These are phyloP conservation scores for Gnathonemus longibarbis DNA, from an alignment of 2,113 vertebrate species.

Conservation along the genomic window DNA sequence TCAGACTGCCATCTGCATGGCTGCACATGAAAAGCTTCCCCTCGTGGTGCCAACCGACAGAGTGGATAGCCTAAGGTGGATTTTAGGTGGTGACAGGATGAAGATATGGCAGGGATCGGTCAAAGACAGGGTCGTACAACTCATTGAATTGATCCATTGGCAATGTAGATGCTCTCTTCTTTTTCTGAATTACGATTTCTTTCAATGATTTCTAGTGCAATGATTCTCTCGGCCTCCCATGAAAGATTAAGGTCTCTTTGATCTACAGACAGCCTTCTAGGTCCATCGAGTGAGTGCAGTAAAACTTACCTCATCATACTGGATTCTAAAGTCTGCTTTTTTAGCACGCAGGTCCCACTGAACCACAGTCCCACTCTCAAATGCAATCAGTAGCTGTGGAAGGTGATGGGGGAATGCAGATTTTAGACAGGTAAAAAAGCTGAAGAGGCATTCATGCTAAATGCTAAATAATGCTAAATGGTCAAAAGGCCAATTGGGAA, in stretches of 20 bases:
- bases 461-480: neutral
- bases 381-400: conserved; percentile 84
- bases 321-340: conserved; percentile 88
- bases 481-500: neutral
- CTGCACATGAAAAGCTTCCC: conserved; percentile 98
- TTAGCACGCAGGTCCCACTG: conserved; percentile 91
- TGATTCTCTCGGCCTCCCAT: neutral
- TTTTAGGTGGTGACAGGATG: neutral
- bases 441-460: neutral
- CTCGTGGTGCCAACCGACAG: conserved; percentile 94
- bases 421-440: neutral
- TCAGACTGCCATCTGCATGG: conserved; percentile 95
- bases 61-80: conserved; percentile 82
- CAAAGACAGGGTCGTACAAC: neutral
- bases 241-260: neutral
- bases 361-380: conserved; percentile 91
- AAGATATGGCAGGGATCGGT: neutral
- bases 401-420: neutral
- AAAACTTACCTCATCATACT: conserved; percentile 90
- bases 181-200: neutral
- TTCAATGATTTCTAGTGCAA: too few species aligned
- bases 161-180: neutral
- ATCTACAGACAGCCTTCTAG: neutral
- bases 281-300: neutral
- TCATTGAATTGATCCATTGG: neutral